Conservation (phyloP, 1,140 invertebrate species). For the Drosophila quadrilineata region DNA sequence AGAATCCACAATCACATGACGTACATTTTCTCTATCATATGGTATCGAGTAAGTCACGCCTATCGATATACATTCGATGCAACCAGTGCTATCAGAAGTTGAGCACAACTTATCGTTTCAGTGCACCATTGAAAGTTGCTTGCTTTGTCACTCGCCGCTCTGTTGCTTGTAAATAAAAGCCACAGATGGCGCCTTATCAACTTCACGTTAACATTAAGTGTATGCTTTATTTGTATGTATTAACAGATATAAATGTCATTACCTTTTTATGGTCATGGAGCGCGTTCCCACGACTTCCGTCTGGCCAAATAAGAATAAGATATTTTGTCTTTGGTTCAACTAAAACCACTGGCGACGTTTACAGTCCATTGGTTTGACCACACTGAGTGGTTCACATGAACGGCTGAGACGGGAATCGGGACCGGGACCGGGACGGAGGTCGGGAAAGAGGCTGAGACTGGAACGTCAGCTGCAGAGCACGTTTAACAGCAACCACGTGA, state of each 20-base stretch:
- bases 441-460: constrained; percentile 7
- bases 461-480: constrained; percentile 41
- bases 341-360: constrained; percentile 44
- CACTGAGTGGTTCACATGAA: too few species aligned
- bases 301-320: constrained; percentile 3
- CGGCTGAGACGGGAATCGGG: too few species aligned
- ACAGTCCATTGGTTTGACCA: constrained; percentile 65
- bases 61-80: constrained; percentile 34
- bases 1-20: constrained; percentile 76
- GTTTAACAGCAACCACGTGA: constrained; percentile 71
- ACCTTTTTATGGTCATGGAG: constrained; percentile 22
- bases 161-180: not conserved
- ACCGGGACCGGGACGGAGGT: too few species aligned
- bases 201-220: too few species aligned
- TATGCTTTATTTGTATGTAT: not conserved
- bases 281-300: constrained; percentile 21
- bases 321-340: constrained; percentile 13
- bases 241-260: constrained; percentile 5
- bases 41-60: constrained; percentile 41
- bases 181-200: constrained; percentile 18
- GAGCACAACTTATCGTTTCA: not conserved
- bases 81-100: constrained; percentile 3
- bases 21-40: constrained; percentile 57
- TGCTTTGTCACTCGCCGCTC: not conserved
- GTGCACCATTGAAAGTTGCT: not conserved